Evolutionary conservation across 2,888 invertebrate species (phyloP), one percentile per base, ranked within the genome.

Genomic region (Trichogramma evanescens): DNA sequence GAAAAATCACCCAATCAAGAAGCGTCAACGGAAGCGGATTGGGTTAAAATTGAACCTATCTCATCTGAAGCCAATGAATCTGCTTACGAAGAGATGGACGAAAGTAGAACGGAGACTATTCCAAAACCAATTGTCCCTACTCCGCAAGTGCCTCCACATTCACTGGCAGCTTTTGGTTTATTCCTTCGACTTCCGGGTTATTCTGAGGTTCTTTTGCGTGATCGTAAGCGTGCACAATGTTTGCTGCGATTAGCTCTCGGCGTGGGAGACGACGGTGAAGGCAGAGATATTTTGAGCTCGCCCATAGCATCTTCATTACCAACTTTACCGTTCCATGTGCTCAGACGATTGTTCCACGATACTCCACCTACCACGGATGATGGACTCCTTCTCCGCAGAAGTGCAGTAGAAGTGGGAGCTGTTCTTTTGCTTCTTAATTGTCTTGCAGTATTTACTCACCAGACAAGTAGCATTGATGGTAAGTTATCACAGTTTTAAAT

Each of bases 261-360:
- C 38, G 94, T 94, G 5, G 89, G 91, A 3, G 93, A 93, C 70
- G 93, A 95, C 72, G 94, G 93, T 52, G 93, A 94, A 79, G 94
- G 93, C 75, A 89, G 86, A 65, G 89, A 90, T 68, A 89, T 90
- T 54, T 83, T 90, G 68, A 84, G 84, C 52, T 85, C 88, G 5
- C 81, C 87, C 1, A 79, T 89, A 13, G 88, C 89, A 0, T 80
- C 84, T 45, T 83, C 86, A 0, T 75, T 89, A 54, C 88, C 88
- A 0, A 88, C 86, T 0, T 79, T 93, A 68, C 92, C 93, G 38
- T 93, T 93, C 80, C 84, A 87, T 75, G 89, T 92, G 62, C 80
- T 89, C 72, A 87, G 85, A 56, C 85, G 87, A 56, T 80, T 94
- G 68, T 85, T 93, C 69, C 91, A 93, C 76, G 83, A 86, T 54